Evolutionary conservation across 2,888 invertebrate species (phyloP).

Genomic region (Cremastinae sp.): DNA sequence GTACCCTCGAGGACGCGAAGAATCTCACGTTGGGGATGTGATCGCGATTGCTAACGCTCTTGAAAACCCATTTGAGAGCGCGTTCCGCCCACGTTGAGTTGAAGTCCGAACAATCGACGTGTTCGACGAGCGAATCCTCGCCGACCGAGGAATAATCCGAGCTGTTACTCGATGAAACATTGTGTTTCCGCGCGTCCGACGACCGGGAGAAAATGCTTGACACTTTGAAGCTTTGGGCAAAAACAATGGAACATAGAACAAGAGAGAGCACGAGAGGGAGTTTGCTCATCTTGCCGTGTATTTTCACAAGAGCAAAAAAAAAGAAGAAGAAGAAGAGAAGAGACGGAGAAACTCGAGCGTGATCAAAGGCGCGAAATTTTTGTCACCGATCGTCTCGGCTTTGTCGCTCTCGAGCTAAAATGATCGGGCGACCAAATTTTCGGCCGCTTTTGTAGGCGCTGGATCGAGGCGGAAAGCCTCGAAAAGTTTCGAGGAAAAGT

Average conservation of each 20-base stretch:
- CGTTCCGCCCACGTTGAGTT: constrained; percentile 26
- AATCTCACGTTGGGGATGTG: constrained; percentile 17
- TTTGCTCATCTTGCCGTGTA: constrained; percentile 19
- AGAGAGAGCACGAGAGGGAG: not conserved
- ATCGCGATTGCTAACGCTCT: not conserved
- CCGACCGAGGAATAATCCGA: not conserved
- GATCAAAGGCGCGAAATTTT: not conserved
- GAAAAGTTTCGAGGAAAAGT: no score
- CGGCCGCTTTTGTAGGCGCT: no score
- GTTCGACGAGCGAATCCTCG: not conserved
- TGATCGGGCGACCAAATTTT: no score
- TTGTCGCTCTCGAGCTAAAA: not conserved
- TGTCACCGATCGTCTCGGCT: not conserved
- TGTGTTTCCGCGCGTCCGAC: not conserved
- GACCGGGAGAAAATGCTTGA: not conserved
- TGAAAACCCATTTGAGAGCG: constrained; percentile 36
- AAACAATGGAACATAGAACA: not conserved
- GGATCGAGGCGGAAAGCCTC: no score
- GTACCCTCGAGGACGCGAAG: constrained; percentile 28
- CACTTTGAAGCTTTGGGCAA: constrained; percentile 8
- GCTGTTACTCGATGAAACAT: no score
- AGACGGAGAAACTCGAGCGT: not conserved
- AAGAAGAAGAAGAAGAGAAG: no score
- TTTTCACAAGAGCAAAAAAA: no score
- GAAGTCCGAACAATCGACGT: constrained; percentile 35